A percentile compares a stretch with the other conserved stretches of the same genome.
phyloP scores from a whole-genome alignment of 2,888 invertebrate species.

The Dolichomitus sp. region DNA sequence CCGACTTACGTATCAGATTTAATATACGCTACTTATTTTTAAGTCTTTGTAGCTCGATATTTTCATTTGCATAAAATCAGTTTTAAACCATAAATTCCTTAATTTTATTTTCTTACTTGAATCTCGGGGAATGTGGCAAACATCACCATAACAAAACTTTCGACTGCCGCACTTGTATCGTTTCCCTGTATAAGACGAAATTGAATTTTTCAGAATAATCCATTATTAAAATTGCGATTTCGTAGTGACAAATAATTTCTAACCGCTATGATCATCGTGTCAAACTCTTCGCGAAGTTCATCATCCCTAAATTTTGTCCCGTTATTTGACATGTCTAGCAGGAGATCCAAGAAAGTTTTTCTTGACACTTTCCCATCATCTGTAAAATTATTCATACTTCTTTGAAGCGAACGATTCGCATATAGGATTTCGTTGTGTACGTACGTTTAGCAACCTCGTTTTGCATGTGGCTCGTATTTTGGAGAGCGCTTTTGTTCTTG shows the following conservation, averaged over 20 bases:
- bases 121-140: constrained; percentile 73
- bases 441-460: constrained; percentile 40
- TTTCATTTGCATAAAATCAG: not conserved
- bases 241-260: constrained; percentile 73
- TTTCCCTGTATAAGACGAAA: constrained; percentile 68
- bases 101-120: constrained; percentile 67
- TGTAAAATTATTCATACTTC: constrained; percentile 9
- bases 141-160: constrained; percentile 72
- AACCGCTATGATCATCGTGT: constrained; percentile 88
- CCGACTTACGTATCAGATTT: too few species aligned
- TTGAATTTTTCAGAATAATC: constrained; percentile 85
- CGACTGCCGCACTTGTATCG: constrained; percentile 74
- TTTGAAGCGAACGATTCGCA: not conserved
- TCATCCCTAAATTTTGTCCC: constrained; percentile 87
- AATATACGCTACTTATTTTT: too few species aligned
- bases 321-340: constrained; percentile 87
- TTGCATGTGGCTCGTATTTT: constrained; percentile 67
- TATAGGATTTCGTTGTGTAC: constrained; percentile 19
- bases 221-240: not conserved
- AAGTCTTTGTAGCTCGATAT: too few species aligned
- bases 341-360: constrained; percentile 86
- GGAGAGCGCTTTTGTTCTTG: constrained; percentile 83
- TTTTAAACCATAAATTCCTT: not conserved
- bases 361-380: constrained; percentile 67
- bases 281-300: constrained; percentile 88